These are phyloP conservation scores for Lagria hirta DNA, from an alignment of 2,888 invertebrate species.

Conservation along the genomic window DNA sequence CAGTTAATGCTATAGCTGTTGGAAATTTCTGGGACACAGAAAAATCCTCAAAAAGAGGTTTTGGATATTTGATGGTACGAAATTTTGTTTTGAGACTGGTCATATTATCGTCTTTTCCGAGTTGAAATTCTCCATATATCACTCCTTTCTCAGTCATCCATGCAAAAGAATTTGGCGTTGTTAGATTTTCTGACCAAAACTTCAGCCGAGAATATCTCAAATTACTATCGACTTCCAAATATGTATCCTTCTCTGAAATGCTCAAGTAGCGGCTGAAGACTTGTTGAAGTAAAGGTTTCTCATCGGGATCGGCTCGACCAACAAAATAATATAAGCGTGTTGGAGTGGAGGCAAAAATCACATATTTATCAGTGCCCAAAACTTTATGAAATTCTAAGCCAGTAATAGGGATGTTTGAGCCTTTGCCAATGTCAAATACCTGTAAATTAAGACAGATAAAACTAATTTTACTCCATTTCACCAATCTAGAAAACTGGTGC, in stretches of 20 bases:
- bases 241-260: constrained; percentile 66
- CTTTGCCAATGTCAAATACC: constrained; percentile 87
- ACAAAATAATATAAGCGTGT: constrained; percentile 86
- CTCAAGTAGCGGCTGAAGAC: constrained; percentile 78
- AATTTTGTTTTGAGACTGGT: constrained; percentile 57
- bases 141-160: constrained; percentile 88
- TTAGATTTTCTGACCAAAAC: constrained; percentile 70
- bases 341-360: constrained; percentile 82
- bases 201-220: constrained; percentile 74
- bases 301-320: constrained; percentile 73
- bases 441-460: no score
- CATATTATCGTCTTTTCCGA: constrained; percentile 56
- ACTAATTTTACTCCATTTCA: neutral
- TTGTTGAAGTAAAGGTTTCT: constrained; percentile 76
- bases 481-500: neutral
- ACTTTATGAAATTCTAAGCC: constrained; percentile 81
- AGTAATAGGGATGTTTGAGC: constrained; percentile 77
- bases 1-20: constrained; percentile 78
- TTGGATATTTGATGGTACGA: constrained; percentile 51
- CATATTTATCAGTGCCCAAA: constrained; percentile 71
- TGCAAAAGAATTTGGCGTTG: constrained; percentile 76
- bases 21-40: constrained; percentile 56
- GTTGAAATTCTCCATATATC: constrained; percentile 72
- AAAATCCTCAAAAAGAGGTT: constrained; percentile 48
- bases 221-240: constrained; percentile 69